Evolutionary conservation across 2,797 vertebrate species (phyloP).

Genomic region (Neopelma chrysocephalum): DNA sequence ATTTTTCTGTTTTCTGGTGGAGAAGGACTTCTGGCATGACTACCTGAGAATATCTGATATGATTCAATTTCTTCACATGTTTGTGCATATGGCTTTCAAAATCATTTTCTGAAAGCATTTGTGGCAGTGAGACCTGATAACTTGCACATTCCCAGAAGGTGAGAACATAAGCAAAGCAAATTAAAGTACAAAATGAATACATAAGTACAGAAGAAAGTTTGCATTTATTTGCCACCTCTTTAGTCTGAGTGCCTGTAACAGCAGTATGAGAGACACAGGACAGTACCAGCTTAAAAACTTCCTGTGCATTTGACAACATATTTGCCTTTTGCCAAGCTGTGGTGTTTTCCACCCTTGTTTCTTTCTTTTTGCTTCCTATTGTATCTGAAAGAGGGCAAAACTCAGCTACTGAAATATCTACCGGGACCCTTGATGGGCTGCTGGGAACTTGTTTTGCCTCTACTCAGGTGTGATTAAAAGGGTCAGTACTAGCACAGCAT

Average conservation of each 20-base stretch:
- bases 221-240: background rate
- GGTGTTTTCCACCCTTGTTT: background rate
- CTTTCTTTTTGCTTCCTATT: background rate
- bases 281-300: background rate
- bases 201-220: background rate
- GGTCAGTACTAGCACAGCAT: background rate
- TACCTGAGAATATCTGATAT: background rate
- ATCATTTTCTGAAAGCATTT: conserved; percentile 31
- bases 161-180: conserved; percentile 8
- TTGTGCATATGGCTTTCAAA: conserved; percentile 25
- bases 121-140: conserved; percentile 12
- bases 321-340: background rate
- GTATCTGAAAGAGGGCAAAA: background rate
- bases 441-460: background rate
- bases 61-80: background rate
- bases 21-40: background rate
- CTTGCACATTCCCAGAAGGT: conserved; percentile 22
- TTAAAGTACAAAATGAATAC: background rate
- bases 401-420: background rate
- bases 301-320: background rate
- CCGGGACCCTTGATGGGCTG: background rate
- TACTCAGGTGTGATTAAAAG: background rate
- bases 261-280: background rate
- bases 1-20: background rate
- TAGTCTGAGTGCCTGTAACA: background rate